A percentile compares a stretch with the other conserved stretches of the same genome.
Evolutionary conservation across 1,140 invertebrate species (phyloP).

Genomic region (Leptonema lineaticorne): DNA sequence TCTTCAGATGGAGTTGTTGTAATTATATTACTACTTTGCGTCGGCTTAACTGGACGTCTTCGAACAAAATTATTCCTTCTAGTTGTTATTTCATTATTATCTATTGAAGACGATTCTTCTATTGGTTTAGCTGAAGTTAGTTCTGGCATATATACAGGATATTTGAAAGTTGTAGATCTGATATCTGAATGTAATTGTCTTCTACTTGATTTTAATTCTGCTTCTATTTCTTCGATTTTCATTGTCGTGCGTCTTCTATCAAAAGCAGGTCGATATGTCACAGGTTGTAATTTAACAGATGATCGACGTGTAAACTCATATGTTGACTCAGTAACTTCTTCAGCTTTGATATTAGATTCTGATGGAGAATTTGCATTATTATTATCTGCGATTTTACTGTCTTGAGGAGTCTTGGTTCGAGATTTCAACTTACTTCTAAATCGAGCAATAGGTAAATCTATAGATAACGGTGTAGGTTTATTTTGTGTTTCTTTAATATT

Average conservation of each 20-base stretch:
- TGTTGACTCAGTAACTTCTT: slow-evolving; percentile 26
- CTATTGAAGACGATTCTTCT: background rate
- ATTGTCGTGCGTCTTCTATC: slow-evolving; percentile 53
- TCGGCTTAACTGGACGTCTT: slow-evolving; percentile 37
- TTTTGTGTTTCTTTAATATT: slow-evolving; percentile 27
- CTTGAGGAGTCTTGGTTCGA: slow-evolving; percentile 34
- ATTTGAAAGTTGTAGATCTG: slow-evolving; percentile 34
- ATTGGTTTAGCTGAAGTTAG: slow-evolving; percentile 21
- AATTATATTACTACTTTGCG: slow-evolving; percentile 24
- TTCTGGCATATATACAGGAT: slow-evolving; percentile 39
- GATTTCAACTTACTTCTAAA: slow-evolving; percentile 39
- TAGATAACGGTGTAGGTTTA: slow-evolving; percentile 33
- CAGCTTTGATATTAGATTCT: slow-evolving; percentile 28
- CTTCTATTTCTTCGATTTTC: slow-evolving; percentile 56
- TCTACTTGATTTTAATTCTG: slow-evolving; percentile 52
- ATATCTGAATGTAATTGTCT: slow-evolving; percentile 25
- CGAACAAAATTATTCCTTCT: slow-evolving; percentile 35
- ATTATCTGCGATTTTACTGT: slow-evolving; percentile 28
- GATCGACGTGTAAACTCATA: slow-evolving; percentile 39
- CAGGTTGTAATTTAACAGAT: slow-evolving; percentile 44
- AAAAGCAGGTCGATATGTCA: slow-evolving; percentile 54
- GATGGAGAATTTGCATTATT: slow-evolving; percentile 22
- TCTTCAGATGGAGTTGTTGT: slow-evolving; percentile 38
- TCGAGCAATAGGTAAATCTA: slow-evolving; percentile 28
- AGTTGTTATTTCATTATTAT: slow-evolving; percentile 32